phyloP scores from a whole-genome alignment of 2,113 vertebrate genomes.

The Seriola quinqueradiata region DNA sequence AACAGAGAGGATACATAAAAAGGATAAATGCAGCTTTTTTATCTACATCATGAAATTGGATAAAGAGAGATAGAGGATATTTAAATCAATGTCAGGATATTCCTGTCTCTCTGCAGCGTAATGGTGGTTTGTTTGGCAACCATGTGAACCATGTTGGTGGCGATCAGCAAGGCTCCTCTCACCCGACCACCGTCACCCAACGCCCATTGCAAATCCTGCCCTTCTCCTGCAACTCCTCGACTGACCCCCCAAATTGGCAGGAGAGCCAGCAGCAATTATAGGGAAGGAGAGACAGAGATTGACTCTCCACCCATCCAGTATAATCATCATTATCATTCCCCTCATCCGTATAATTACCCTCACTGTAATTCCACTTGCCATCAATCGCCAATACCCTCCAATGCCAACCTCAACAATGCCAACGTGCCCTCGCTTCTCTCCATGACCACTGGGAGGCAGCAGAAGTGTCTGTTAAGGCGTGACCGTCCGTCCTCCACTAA shows the following conservation, averaged over 20 bases:
- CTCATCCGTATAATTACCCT: constrained; percentile 85
- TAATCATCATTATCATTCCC: constrained; percentile 84
- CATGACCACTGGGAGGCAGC: constrained; percentile 86
- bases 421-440: constrained; percentile 91
- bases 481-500: constrained; percentile 83
- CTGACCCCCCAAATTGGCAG: constrained; percentile 73
- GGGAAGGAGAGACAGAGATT: constrained; percentile 47
- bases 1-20: no score
- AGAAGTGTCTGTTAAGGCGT: constrained; percentile 64
- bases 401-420: constrained; percentile 98
- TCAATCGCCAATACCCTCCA: constrained; percentile 92
- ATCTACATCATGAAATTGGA: no score
- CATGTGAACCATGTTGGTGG: constrained; percentile 91
- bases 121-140: constrained; percentile 95
- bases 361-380: constrained; percentile 85
- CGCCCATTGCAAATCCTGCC: constrained; percentile 95
- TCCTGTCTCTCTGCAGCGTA: constrained; percentile 86
- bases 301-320: constrained; percentile 87
- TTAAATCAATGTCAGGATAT: no score
- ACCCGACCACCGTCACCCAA: constrained; percentile 93
- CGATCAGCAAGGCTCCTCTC: constrained; percentile 88
- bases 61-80: no score
- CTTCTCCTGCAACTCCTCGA: constrained; percentile 85
- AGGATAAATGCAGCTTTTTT: no score
- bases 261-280: constrained; percentile 20